Conservation (phyloP, 2,888 invertebrate genomes). For the Patella caerulea region DNA sequence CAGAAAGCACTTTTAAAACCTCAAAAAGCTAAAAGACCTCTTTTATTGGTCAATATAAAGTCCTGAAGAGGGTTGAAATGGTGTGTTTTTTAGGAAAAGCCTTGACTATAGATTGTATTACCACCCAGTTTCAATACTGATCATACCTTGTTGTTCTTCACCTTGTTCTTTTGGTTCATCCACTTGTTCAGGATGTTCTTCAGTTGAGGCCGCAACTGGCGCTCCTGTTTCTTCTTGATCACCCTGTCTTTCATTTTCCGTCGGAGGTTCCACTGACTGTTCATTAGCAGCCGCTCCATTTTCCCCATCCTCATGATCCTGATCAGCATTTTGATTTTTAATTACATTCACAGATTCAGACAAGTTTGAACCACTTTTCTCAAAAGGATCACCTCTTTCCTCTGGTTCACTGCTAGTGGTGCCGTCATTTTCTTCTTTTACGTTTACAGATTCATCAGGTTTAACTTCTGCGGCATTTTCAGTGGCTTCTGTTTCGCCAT, state of each 20-base stretch:
- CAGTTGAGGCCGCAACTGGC: not conserved
- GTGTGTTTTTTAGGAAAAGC: no score
- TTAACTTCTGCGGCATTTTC: not conserved
- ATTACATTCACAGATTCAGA: no score
- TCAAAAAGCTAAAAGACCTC: no score
- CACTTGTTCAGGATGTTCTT: conserved; percentile 21
- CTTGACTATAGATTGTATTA: no score
- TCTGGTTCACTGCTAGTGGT: not conserved
- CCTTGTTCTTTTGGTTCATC: conserved; percentile 34
- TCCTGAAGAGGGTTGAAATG: no score
- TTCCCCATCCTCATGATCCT: not conserved
- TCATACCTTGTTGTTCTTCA: conserved; percentile 26
- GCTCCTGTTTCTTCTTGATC: conserved; percentile 31
- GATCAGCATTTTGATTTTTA: conserved; percentile 3
- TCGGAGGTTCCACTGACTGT: conserved; percentile 33
- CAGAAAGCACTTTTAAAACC: no score
- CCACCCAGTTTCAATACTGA: not conserved
- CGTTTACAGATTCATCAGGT: conserved; percentile 8
- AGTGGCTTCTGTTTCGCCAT: not conserved
- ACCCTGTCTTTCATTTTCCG: conserved; percentile 26
- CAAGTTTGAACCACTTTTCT: not conserved
- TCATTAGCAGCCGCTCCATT: conserved; percentile 38
- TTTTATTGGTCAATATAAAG: no score
- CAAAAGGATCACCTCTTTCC: conserved; percentile 12
- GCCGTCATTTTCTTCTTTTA: conserved; percentile 20